phyloP scores from a whole-genome alignment of 2,797 vertebrate species.

The Lepus townsendii region DNA sequence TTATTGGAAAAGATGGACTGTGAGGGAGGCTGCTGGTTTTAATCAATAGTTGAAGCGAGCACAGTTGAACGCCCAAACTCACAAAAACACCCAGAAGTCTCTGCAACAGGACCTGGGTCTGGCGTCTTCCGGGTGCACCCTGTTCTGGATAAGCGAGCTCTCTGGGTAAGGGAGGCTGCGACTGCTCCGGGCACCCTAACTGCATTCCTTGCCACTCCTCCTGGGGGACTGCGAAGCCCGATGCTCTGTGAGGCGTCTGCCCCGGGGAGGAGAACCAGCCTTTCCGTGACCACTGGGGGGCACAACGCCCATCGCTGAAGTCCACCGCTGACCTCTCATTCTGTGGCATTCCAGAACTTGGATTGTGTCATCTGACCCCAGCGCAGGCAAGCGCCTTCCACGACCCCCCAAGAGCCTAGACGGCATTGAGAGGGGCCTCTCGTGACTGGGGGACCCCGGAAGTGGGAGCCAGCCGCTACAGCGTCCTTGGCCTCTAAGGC shows the following conservation, averaged over 20 bases:
- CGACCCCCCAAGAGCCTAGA: neutral
- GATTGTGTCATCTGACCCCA: neutral
- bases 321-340: neutral
- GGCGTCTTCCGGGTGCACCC: rapidly evolving
- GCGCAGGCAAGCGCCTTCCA: neutral
- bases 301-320: neutral
- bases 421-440: rapidly evolving
- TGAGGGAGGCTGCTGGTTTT: neutral
- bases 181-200: rapidly evolving
- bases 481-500: neutral
- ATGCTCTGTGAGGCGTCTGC: rapidly evolving
- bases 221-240: rapidly evolving
- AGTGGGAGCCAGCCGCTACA: no score
- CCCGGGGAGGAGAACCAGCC: no score
- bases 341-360: neutral
- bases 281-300: neutral
- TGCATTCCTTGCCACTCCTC: rapidly evolving
- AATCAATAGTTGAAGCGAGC: slow-evolving; percentile 55
- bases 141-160: neutral
- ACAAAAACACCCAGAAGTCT: neutral
- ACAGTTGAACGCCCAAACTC: neutral
- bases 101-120: rapidly evolving
- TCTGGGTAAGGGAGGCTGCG: neutral
- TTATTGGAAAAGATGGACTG: slow-evolving; percentile 65
- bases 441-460: neutral